Evolutionary conservation across 2,113 vertebrate species (phyloP), one percentile per base, ranked within the genome.

Genomic region (Ceyx margarethae): DNA sequence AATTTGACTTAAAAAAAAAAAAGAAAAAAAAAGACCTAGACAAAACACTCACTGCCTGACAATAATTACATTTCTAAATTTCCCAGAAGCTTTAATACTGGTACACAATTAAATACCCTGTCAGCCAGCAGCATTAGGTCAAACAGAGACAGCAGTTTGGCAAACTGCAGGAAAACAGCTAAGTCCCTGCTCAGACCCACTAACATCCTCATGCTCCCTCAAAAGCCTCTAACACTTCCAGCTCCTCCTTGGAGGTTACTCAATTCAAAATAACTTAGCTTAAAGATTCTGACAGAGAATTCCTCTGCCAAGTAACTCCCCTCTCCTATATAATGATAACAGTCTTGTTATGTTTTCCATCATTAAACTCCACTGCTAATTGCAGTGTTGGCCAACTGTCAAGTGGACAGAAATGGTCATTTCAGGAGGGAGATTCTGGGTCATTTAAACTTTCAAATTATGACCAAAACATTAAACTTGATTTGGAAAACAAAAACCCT

Each of bases 21-120:
- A 35, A 35, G 35, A 87, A 62, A 57, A 80, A 31, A 65, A 29
- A 57, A 19, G 40, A 90, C 22, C 60, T 56, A 82, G 11, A 61
- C 54, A 80, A 85, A 79, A 68, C 42, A 76, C 16, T 76, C 3
- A 2, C 5, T 48, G 65, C 31, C 21, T 50, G 40, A 53, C 18
- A 57, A 75, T 31, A 91, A 87, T 37, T 40, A 65, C 12, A 54
- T 84, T 93, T 33, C 42, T 68, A 75, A 83, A 48, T 61, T 78
- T 75, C 42, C 53, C 48, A 46, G 54, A 71, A 86, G 61, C 60
- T 73, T 94, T 85, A 81, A 84, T 53, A 65, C 9, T 37, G 37
- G 75, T 78, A 33, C 12, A 61, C 51, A 87, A 87, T 81, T 79
- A 94, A 87, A 83, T 88, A n/a, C 88, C 65, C 73, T 88, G 85